Conservation (phyloP, 2,113 vertebrate genomes). For the Vulpes ferrilata region DNA sequence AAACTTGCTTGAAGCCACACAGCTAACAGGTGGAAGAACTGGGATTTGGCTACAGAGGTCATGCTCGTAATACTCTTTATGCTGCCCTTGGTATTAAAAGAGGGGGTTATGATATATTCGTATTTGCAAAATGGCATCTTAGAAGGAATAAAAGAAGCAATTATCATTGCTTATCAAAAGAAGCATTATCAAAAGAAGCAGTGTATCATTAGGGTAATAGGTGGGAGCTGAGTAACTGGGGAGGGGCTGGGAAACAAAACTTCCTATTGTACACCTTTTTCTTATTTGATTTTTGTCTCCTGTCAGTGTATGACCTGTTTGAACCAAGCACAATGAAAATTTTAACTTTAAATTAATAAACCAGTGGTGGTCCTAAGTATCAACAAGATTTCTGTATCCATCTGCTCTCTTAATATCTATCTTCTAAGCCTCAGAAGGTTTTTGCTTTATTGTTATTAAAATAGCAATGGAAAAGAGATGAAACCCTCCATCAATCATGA, state of each 20-base stretch:
- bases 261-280: neutral
- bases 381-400: neutral
- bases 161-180: too few species aligned
- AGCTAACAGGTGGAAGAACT: neutral
- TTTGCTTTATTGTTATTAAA: constrained; percentile 6
- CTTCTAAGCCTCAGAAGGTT: neutral
- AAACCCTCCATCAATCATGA: neutral
- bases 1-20: neutral
- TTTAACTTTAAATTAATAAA: neutral
- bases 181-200: too few species aligned
- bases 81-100: neutral
- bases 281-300: neutral
- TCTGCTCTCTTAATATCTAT: constrained; percentile 5
- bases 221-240: neutral
- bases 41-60: neutral
- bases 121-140: neutral
- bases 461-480: neutral
- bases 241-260: neutral
- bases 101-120: neutral
- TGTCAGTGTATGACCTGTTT: neutral
- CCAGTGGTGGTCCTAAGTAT: neutral
- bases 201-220: neutral
- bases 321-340: neutral
- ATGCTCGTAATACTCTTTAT: neutral
- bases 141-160: neutral